Base-by-base conservation (phyloP, 2,113 vertebrate species). In the Balaeniceps rex region DNA sequence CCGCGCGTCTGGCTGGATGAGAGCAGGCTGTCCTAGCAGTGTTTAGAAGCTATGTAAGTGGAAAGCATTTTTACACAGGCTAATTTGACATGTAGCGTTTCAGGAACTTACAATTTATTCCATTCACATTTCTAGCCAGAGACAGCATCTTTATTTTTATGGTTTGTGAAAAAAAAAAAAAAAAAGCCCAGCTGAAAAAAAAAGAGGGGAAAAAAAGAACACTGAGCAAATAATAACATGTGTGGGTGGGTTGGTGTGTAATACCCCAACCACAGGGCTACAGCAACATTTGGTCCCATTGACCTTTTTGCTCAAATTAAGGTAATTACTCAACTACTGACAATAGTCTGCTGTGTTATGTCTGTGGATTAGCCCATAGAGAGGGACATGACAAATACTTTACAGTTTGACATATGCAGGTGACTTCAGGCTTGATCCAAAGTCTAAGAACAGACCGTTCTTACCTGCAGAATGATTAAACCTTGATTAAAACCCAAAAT, bases 251-350 rank as follows among this genome's bases (percentile, higher is more conserved):
- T 81, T 88, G 75, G 71, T 83, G 87, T 95, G 77, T 96, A 97
- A 95, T 88, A 83, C 68, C 58, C 84, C 82, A 90, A 80, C 81
- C 87, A 83, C 94, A 90, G 55, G 58, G 68, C 91, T 83, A 83
- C 23, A 91, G 66, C 74, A 88, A 58, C 84, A 90, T 90, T 94
- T 94, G 89, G 91, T 90, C 79, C 42, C 89, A 68, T 34, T 97
- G 95, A 96, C 89, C 87, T 95, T 96, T 96, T 95, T 86, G 82
- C 82, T 91, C 78, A 93, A 95, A 94, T 94, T 95, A 95, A 94
- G 83, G 77, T 92, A 95, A 94, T 94, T 94, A 87, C 95, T 92
- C 80, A 95, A 29, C 70, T 91, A 49, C 69, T 84, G 88, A 75
- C 81, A 92, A 83, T 68, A 84, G 66, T 88, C 49, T 90, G 34